Evolutionary conservation across 2,888 invertebrate genomes (phyloP), one percentile per base, ranked within the genome.

Genomic region (Resseliella maxima): DNA sequence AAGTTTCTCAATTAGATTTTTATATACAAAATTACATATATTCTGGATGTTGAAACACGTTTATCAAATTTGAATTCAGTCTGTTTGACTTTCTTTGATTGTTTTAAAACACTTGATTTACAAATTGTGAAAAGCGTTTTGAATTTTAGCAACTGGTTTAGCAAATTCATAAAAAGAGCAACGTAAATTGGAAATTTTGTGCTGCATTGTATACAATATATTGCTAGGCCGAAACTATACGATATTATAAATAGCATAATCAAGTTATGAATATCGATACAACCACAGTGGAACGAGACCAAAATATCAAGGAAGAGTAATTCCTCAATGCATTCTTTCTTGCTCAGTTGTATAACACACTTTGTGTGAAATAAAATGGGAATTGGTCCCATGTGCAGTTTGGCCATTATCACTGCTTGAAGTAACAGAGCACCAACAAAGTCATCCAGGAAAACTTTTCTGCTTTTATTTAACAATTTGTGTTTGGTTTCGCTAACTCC

Each of bases 321-420:
- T 59, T 24, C 59, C 5, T 59, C 59, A 59, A 24, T 18, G 18
- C 24, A 59, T 24, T n/a, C 5, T 24, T 59, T n/a, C 59, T 12
- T 27, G n/a, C 27, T 59, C 24, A 24, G 50, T 72, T 35, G 15
- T 31, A 12, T 72, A 72, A 72, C 72, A 72, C 31, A 72, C 31
- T 72, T 72, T 72, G 72, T 72, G 31, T 12, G 31, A 72, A 72
- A 72, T 35, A 59, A 59, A 59, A 59, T 72, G 31, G 15, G 72
- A 35, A 72, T 72, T 31, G 72, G 72, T 72, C 72, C 72, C 72
- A 72, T 72, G 72, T 72, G 72, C 35, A 72, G 31, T 72, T 72
- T 72, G 72, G 72, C 10, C 72, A 35, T 3, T 35, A 72, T 15
- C 35, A n/a, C n/a, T 3, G 31, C 72, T n/a, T 5, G 24, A 59